Evolutionary conservation across 2,113 vertebrate species (phyloP).

Genomic region (Sinocyclocheilus anshuiensis): DNA sequence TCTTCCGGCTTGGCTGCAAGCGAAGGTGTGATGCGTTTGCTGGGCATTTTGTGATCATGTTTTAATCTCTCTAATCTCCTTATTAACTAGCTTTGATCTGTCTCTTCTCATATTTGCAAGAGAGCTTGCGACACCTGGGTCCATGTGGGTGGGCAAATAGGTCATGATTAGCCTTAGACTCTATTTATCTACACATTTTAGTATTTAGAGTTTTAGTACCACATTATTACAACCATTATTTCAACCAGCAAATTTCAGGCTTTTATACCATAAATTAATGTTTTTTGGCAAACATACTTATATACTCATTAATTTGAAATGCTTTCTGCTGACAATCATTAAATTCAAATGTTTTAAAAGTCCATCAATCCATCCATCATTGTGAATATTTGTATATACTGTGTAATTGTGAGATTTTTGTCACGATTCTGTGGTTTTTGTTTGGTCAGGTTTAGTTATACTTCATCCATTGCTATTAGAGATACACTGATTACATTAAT

Average conservation of each 20-base stretch:
- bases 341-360: too few species aligned
- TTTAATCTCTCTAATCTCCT: conserved; percentile 29
- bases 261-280: background rate
- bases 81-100: conserved; percentile 33
- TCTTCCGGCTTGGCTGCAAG: background rate
- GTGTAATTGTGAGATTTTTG: background rate
- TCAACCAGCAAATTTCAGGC: background rate
- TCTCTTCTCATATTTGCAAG: background rate
- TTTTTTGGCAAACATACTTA: background rate
- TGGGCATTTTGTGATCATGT: conserved; percentile 12
- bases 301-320: background rate
- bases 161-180: background rate
- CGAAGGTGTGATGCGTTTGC: background rate
- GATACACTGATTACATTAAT: background rate
- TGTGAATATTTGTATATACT: too few species aligned
- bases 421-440: background rate
- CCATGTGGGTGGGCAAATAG: background rate
- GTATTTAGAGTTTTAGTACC: background rate
- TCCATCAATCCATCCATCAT: too few species aligned
- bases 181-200: background rate
- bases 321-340: too few species aligned
- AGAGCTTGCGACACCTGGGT: conserved; percentile 9
- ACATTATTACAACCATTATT: background rate
- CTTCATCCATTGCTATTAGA: too few species aligned
- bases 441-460: background rate